A percentile compares a stretch with the other conserved stretches of the same genome.
phyloP scores from a whole-genome alignment of 2,113 vertebrate species.

The Amia ocellicauda region DNA sequence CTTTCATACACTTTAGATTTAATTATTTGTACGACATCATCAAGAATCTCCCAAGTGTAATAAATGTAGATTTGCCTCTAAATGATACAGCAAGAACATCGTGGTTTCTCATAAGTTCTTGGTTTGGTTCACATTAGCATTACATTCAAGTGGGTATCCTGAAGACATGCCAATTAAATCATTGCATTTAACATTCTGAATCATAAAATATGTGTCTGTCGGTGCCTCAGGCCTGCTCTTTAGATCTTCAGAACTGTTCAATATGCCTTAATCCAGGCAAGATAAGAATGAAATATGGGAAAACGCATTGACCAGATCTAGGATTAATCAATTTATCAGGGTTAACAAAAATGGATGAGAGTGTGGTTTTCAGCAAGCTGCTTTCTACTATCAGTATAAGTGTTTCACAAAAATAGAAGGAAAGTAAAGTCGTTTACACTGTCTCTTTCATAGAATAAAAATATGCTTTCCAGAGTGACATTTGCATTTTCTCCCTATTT shows the following conservation, averaged over 20 bases:
- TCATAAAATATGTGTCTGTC: constrained; percentile 31
- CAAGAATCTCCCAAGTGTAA: constrained; percentile 25
- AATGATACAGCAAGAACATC: constrained; percentile 21
- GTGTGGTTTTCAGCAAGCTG: background rate
- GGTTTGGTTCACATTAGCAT: constrained; percentile 12
- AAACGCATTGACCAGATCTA: constrained; percentile 12
- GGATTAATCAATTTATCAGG: constrained; percentile 10
- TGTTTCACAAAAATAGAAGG: background rate
- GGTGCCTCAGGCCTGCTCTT: constrained; percentile 10
- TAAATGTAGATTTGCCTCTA: constrained; percentile 21
- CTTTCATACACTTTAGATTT: constrained; percentile 15
- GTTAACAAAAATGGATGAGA: constrained; percentile 6
- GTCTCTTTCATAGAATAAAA: background rate
- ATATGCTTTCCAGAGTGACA: background rate
- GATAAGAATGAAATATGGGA: constrained; percentile 8
- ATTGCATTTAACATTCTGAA: constrained; percentile 21
- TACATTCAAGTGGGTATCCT: constrained; percentile 14
- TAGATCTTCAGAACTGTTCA: constrained; percentile 15
- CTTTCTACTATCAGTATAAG: background rate
- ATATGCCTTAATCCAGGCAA: constrained; percentile 7
- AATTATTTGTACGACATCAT: constrained; percentile 13
- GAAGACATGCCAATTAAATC: constrained; percentile 28
- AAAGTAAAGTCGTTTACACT: background rate
- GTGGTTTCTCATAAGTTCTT: constrained; percentile 8
- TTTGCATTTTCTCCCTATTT: too few relatives aligned